Conservation (phyloP, 2,888 invertebrate species). For the Spicauda simplicius region DNA sequence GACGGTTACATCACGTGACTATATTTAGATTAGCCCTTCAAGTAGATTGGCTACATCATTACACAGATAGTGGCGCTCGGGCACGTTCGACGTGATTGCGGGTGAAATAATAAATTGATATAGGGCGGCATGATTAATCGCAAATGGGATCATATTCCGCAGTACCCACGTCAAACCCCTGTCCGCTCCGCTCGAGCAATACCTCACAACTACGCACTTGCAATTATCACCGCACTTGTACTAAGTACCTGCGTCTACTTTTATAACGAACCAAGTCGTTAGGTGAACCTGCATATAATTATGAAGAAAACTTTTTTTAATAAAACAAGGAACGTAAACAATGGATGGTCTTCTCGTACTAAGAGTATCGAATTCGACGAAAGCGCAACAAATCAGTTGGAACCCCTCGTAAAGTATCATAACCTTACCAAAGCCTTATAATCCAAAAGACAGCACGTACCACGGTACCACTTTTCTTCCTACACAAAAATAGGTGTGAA, state of each 20-base stretch:
- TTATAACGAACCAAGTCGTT: no score
- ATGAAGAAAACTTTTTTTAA: no score
- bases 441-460: no score
- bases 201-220: conserved; percentile 16
- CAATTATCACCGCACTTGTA: conserved; percentile 18
- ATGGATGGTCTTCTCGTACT: no score
- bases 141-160: conserved; percentile 40
- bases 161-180: conserved; percentile 59
- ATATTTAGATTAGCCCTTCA: conserved; percentile 11
- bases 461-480: no score
- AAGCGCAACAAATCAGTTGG: no score
- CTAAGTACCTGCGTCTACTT: background rate
- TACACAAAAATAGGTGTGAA: no score
- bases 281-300: no score
- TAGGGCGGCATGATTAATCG: conserved; percentile 41
- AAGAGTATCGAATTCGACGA: no score
- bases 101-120: conserved; percentile 43
- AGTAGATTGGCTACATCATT: conserved; percentile 34
- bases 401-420: no score
- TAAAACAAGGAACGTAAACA: no score
- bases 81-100: conserved; percentile 37
- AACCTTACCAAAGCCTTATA: no score
- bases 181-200: conserved; percentile 43
- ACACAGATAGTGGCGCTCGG: conserved; percentile 37
- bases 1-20: background rate